Evolutionary conservation across 2,888 invertebrate species (phyloP).

Genomic region (Megaustenia siamemsis): DNA sequence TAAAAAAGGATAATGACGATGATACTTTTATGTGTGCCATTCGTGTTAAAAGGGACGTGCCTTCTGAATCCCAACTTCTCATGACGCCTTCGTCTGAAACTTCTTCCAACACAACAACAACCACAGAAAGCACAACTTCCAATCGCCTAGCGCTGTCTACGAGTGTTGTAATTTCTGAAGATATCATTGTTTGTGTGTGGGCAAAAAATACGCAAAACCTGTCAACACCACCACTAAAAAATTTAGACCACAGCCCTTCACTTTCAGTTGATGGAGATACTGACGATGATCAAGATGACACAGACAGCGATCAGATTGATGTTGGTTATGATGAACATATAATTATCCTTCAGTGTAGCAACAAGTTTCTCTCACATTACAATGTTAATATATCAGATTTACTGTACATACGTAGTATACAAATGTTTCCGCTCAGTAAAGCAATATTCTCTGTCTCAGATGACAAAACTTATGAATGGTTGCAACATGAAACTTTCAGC

Average conservation of each 20-base stretch:
- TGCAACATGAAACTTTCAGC: constrained; percentile 69
- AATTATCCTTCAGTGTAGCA: constrained; percentile 56
- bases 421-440: constrained; percentile 66
- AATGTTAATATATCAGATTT: constrained; percentile 60
- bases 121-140: constrained; percentile 44
- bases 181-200: constrained; percentile 59
- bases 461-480: constrained; percentile 68
- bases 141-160: constrained; percentile 1
- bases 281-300: constrained; percentile 30
- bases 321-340: neutral
- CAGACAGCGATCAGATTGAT: neutral
- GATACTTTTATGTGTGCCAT: constrained; percentile 57
- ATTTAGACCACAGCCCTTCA: constrained; percentile 6
- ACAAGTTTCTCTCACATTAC: constrained; percentile 68
- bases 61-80: neutral
- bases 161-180: constrained; percentile 49
- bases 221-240: neutral
- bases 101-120: constrained; percentile 41
- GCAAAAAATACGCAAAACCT: constrained; percentile 8
- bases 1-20: constrained; percentile 54
- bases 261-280: constrained; percentile 44
- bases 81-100: constrained; percentile 37
- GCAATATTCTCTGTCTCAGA: constrained; percentile 68
- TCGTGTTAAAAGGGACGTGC: constrained; percentile 50
- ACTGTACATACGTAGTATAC: constrained; percentile 63